Percentiles rank a stretch among this genome's conserved stretches.
These are phyloP conservation scores for Papilio glaucus DNA, from an alignment of 1,140 invertebrate genomes.

Conservation along the genomic window DNA sequence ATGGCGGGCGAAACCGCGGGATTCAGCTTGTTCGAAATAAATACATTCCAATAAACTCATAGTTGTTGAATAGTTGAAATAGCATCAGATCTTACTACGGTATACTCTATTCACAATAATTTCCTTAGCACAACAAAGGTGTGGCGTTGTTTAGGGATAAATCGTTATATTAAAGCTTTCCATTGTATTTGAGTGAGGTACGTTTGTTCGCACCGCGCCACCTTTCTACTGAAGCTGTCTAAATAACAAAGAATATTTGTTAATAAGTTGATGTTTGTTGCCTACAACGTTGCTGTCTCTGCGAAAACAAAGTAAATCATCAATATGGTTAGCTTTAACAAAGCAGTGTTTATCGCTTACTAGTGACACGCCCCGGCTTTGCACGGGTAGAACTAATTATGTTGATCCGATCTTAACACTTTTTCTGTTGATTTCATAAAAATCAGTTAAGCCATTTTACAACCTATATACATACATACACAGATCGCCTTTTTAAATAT, in stretches of 20 bases:
- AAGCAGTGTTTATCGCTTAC: not conserved
- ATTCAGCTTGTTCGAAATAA: not conserved
- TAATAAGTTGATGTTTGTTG: not conserved
- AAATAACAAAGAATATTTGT: constrained; percentile 25
- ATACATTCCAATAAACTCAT: not conserved
- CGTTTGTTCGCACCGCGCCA: constrained; percentile 69
- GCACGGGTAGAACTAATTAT: too few species aligned
- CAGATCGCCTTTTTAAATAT: too few species aligned
- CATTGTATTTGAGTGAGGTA: constrained; percentile 71
- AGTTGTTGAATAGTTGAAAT: not conserved
- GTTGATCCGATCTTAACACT: too few species aligned
- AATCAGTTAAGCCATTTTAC: too few species aligned
- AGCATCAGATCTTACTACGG: not conserved
- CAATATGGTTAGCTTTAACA: not conserved
- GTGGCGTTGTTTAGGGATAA: constrained; percentile 55
- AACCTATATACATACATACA: too few species aligned
- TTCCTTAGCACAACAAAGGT: constrained; percentile 46
- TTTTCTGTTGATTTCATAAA: too few species aligned
- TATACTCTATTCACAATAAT: constrained; percentile 30
- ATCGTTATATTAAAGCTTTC: constrained; percentile 68
- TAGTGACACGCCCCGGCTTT: too few species aligned
- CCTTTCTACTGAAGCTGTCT: constrained; percentile 59
- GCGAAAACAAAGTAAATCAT: too few species aligned
- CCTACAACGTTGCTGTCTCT: too few species aligned
- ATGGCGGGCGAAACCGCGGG: too few species aligned